phyloP scores from a whole-genome alignment of 1,140 invertebrate genomes.

The Heliconius himera region DNA sequence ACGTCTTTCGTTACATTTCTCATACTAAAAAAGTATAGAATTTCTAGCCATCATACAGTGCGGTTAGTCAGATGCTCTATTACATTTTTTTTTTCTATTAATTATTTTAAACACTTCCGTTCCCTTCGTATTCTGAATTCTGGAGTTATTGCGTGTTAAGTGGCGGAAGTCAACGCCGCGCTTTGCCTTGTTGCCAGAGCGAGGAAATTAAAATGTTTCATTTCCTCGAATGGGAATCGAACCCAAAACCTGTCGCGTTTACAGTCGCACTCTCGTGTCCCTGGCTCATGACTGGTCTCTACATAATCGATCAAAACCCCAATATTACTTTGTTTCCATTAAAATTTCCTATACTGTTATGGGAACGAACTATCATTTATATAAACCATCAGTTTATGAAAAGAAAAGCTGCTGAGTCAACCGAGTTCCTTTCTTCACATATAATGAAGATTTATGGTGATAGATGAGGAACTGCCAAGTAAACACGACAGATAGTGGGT shows the following conservation, averaged over 20 bases:
- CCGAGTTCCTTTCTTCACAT: slow-evolving; percentile 21
- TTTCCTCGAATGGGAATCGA: no score
- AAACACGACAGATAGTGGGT: no score
- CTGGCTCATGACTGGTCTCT: no score
- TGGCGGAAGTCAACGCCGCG: no score
- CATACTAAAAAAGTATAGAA: not conserved
- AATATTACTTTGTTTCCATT: not conserved
- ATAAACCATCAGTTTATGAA: not conserved
- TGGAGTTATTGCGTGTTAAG: no score
- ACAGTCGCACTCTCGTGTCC: no score
- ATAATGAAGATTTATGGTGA: slow-evolving; percentile 14
- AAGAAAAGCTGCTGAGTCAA: slow-evolving; percentile 15
- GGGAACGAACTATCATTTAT: not conserved
- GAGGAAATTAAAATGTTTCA: no score
- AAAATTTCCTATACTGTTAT: not conserved
- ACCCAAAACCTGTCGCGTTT: no score
- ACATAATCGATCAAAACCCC: not conserved
- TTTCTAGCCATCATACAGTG: not conserved
- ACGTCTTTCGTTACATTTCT: not conserved
- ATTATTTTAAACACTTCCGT: no score
- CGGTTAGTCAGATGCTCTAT: not conserved
- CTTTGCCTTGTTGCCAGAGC: no score
- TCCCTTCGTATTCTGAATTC: no score
- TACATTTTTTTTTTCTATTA: not conserved
- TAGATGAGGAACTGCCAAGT: not conserved